phyloP scores from a whole-genome alignment of 2,797 vertebrate genomes.

The Chiloscyllium punctatum region DNA sequence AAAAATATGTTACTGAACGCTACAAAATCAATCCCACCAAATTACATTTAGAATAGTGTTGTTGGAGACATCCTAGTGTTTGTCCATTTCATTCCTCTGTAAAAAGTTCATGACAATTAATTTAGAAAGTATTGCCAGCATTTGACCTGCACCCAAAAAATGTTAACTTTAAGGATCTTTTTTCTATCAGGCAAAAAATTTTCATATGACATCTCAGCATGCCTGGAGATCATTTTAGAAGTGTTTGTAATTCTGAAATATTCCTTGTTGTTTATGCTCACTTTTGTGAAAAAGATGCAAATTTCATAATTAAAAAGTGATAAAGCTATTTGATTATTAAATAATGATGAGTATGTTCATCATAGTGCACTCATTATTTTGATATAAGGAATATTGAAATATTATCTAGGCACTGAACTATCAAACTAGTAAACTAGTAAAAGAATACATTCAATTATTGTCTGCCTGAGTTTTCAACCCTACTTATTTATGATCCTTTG shows the following conservation, averaged over 20 bases:
- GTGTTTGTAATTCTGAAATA: neutral
- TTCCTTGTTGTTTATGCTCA: neutral
- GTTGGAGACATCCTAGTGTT: neutral
- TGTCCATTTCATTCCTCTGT: neutral
- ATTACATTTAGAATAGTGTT: neutral
- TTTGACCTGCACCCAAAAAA: neutral
- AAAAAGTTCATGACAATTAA: neutral
- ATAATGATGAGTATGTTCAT: neutral
- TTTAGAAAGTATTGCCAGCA: neutral
- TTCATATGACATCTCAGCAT: neutral
- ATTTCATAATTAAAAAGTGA: neutral
- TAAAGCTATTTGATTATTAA: neutral
- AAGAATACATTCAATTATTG: neutral
- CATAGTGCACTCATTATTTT: neutral
- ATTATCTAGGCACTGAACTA: neutral
- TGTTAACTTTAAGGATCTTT: neutral
- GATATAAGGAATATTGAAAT: neutral
- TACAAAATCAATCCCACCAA: neutral
- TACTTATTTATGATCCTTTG: constrained; percentile 25
- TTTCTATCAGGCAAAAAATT: neutral
- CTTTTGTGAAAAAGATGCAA: neutral
- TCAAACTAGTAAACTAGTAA: constrained; percentile 9
- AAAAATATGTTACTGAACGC: neutral
- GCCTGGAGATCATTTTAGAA: neutral
- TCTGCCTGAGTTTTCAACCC: neutral